Evolutionary conservation across 1,140 invertebrate species (phyloP).

Genomic region (Lepidotrigona ventralis): DNA sequence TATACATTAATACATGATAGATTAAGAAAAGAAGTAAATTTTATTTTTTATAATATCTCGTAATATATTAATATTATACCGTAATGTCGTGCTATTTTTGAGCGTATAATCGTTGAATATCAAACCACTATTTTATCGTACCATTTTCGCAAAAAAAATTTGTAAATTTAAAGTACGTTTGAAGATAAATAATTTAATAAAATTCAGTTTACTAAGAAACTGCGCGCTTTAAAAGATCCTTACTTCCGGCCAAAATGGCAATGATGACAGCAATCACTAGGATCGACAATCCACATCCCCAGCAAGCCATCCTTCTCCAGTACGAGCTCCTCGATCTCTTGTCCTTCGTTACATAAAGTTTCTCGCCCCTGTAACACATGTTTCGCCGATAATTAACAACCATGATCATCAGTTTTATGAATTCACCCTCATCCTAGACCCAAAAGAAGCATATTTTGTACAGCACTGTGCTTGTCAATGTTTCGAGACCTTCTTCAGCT

Average conservation of each 20-base stretch:
- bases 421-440: slow-evolving; percentile 55
- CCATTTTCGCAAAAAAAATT: no score
- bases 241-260: slow-evolving; percentile 86
- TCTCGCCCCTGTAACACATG: slow-evolving; percentile 87
- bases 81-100: no score
- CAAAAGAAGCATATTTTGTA: slow-evolving; percentile 62
- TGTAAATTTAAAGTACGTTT: not conserved
- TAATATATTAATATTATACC: no score
- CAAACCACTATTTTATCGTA: no score
- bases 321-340: slow-evolving; percentile 85
- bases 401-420: not conserved
- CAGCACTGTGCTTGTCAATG: slow-evolving; percentile 56
- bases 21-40: no score
- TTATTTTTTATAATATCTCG: no score
- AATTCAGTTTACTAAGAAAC: not conserved
- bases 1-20: no score
- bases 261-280: slow-evolving; percentile 84
- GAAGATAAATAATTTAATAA: not conserved
- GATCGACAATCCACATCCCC: slow-evolving; percentile 83
- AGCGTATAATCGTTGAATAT: no score
- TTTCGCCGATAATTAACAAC: slow-evolving; percentile 47
- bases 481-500: slow-evolving; percentile 58
- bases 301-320: slow-evolving; percentile 85
- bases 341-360: slow-evolving; percentile 90
- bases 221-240: slow-evolving; percentile 59